phyloP scores from a whole-genome alignment of 2,797 vertebrate species.

The Avahi laniger region DNA sequence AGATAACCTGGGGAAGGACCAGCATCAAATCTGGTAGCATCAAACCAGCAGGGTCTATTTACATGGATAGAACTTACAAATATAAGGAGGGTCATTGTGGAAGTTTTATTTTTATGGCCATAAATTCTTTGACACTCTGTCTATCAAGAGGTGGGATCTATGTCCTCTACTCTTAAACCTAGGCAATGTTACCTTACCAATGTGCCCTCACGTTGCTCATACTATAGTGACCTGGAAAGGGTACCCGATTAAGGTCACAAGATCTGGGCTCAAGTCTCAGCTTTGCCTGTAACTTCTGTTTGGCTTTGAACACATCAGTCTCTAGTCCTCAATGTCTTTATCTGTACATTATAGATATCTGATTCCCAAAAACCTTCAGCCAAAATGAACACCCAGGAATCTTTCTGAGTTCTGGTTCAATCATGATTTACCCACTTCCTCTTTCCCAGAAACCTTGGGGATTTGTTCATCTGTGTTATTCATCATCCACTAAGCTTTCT shows the following conservation, averaged over 20 bases:
- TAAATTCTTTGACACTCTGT: not conserved
- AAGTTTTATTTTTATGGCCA: slow-evolving; percentile 21
- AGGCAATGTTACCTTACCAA: not conserved
- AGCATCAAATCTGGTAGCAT: not conserved
- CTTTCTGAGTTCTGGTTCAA: not conserved
- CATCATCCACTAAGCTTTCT: not conserved
- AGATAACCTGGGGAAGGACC: not conserved
- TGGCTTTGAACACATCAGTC: not conserved
- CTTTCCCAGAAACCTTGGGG: not conserved
- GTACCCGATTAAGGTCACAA: not conserved
- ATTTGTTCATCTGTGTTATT: not conserved
- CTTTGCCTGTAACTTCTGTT: not conserved
- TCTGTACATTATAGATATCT: not conserved
- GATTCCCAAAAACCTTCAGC: not conserved
- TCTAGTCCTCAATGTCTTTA: not conserved
- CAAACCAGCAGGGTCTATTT: not conserved
- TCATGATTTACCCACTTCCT: not conserved
- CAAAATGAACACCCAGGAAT: not conserved
- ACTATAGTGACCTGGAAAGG: not conserved
- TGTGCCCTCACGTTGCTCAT: not conserved
- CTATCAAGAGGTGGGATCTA: not conserved
- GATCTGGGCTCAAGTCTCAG: not conserved
- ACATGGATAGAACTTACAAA: not conserved
- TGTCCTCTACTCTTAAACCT: not conserved
- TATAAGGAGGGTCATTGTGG: not conserved